Conservation (phyloP, 2,797 vertebrate species). For the Epinephelus awoara region DNA sequence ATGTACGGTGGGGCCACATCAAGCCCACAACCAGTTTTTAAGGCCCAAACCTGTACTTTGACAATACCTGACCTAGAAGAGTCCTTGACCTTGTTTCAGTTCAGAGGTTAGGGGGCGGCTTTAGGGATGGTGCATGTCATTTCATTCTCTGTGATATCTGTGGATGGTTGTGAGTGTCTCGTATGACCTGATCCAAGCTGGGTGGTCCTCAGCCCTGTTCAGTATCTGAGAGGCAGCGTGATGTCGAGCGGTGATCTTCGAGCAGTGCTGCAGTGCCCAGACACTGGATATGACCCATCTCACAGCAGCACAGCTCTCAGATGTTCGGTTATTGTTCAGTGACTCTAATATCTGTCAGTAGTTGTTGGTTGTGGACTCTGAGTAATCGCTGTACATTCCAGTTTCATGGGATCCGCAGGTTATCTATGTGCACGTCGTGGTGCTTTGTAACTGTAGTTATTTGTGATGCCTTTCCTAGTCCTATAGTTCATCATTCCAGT, state of each 20-base stretch:
- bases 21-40: background rate
- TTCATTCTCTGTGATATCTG: background rate
- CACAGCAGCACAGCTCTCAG: constrained; percentile 10
- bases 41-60: constrained; percentile 16
- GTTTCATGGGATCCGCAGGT: constrained; percentile 53
- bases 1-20: background rate
- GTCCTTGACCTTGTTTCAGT: constrained; percentile 22
- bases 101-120: constrained; percentile 4
- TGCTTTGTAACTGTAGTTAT: constrained; percentile 18
- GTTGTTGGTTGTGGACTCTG: constrained; percentile 22
- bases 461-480: constrained; percentile 8
- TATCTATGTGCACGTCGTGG: constrained; percentile 23
- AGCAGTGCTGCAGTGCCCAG: constrained; percentile 16
- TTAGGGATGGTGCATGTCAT: background rate
- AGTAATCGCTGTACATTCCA: constrained; percentile 43
- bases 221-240: constrained; percentile 87
- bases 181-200: background rate
- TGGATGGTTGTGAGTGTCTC: background rate
- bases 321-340: background rate
- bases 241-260: constrained; percentile 58
- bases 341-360: constrained; percentile 39
- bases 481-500: constrained; percentile 47
- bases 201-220: constrained; percentile 55
- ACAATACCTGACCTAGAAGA: constrained; percentile 16
- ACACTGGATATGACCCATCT: background rate